Evolutionary conservation across 2,113 vertebrate genomes (phyloP), one percentile per base, ranked within the genome.

Genomic region (Boulengeromyrus knoepffleri): DNA sequence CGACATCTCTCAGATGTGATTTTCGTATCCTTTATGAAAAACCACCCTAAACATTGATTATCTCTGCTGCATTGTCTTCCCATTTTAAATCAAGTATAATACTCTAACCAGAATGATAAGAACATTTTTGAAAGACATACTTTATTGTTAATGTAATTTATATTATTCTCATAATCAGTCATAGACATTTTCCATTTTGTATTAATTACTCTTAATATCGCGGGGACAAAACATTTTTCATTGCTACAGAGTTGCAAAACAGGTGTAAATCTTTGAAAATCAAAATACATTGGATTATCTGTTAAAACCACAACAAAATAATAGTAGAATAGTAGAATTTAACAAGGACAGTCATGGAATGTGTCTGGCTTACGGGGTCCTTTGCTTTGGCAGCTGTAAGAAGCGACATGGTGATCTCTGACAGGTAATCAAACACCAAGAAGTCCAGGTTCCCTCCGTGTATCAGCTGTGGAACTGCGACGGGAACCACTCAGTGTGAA

Each of bases 351-450:
- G 10, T n/a, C 7, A 24, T 8, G 45, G 45, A 36, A 42, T 15
- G 86, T 24, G 21, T 13, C 27, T 24, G 58, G 94, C 97, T 97
- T 91, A 98, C 96, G 39, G 96, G 94, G 15, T 90, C 94, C 90
- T 96, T 97, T 88, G 95, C 90, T 94, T 95, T 97, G 92, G 95
- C 95, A 0, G 95, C 95, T 3, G 96, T 95, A 90, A 97, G 95
- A 89, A 98, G 94, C 5, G 97, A 97, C 96, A 98, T 96, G 89
- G 96, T 97, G 93, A 97, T 96, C 93, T 98, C 97, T n/a, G 96
- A 98, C 42, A 98, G 96, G 92, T 97, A 97, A 94, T 97, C 96
- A 89, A 98, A 99, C 70, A 97, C 97, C 90, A 98, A 95, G 94
- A 97, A 97, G 96, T 97, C 95, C 93, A 98, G 91, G 89, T 96